Conservation (phyloP, 1,140 invertebrate genomes). For the Aphelinus atriplicis region DNA sequence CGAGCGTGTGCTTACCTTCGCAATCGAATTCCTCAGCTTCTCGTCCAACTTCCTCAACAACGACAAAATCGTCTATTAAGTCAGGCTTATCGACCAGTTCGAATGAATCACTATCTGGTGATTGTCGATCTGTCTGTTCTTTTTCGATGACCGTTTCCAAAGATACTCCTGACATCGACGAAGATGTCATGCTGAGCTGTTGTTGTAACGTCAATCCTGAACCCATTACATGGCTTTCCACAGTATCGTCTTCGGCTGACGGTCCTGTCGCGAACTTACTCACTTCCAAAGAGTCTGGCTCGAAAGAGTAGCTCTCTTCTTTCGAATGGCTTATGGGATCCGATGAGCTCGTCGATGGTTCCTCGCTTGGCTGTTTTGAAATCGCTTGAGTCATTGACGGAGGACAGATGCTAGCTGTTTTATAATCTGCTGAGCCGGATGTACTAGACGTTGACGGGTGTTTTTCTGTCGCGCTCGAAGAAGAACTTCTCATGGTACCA, state of each 20-base stretch:
- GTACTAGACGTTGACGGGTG: neutral
- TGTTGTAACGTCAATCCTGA: slow-evolving; percentile 51
- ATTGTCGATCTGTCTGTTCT: slow-evolving; percentile 70
- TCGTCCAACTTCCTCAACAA: slow-evolving; percentile 85
- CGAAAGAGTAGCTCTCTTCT: slow-evolving; percentile 21
- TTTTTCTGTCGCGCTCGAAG: neutral
- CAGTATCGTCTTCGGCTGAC: slow-evolving; percentile 30
- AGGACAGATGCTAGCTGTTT: no score
- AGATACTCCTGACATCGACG: slow-evolving; percentile 61
- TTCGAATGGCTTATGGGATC: slow-evolving; percentile 1
- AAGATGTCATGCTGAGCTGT: slow-evolving; percentile 62
- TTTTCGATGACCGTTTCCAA: slow-evolving; percentile 65
- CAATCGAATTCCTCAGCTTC: slow-evolving; percentile 82
- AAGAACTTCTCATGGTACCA: neutral
- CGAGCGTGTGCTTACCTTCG: slow-evolving; percentile 67
- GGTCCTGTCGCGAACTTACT: slow-evolving; percentile 37
- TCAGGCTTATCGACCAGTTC: slow-evolving; percentile 87
- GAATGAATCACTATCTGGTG: slow-evolving; percentile 88
- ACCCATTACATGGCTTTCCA: slow-evolving; percentile 35
- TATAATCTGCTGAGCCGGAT: neutral
- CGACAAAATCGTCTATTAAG: slow-evolving; percentile 86
- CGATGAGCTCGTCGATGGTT: neutral
- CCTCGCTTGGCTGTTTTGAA: neutral
- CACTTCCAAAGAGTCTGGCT: slow-evolving; percentile 44
- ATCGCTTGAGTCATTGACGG: neutral